phyloP scores from a whole-genome alignment of 2,888 invertebrate genomes.

The Dicycla oo region DNA sequence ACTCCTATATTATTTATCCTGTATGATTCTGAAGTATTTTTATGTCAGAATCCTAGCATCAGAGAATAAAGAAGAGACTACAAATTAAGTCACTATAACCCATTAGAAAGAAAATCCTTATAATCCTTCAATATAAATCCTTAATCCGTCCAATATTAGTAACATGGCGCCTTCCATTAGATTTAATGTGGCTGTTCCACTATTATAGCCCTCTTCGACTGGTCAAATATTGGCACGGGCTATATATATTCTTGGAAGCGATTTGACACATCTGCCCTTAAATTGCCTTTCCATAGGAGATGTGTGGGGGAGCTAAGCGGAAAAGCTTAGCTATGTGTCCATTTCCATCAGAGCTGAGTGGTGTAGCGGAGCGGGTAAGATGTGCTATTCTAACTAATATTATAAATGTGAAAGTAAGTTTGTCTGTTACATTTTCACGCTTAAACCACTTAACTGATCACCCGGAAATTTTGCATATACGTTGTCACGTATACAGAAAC shows the following conservation, averaged over 20 bases:
- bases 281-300: background rate
- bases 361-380: too few species aligned
- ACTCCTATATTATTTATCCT: background rate
- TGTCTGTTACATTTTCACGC: too few species aligned
- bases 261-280: constrained; percentile 72
- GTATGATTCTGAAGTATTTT: too few species aligned
- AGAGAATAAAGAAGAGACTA: background rate
- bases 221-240: constrained; percentile 72
- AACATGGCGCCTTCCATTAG: constrained; percentile 13
- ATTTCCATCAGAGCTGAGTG: background rate
- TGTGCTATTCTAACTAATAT: too few species aligned
- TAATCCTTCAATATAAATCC: constrained; percentile 1
- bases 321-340: background rate
- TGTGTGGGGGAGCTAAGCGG: background rate
- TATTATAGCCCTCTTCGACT: constrained; percentile 34
- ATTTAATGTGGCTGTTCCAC: constrained; percentile 18
- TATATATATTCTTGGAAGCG: constrained; percentile 68
- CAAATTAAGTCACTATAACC: background rate
- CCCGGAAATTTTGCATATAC: too few species aligned
- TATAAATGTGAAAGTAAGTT: too few species aligned
- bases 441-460: too few species aligned
- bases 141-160: constrained; percentile 17
- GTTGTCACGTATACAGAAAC: too few species aligned
- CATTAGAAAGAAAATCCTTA: background rate
- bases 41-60: background rate